A percentile compares a stretch with the other conserved stretches of the same genome.
phyloP scores from a whole-genome alignment of 2,797 vertebrate genomes.

The Myotis pilosus region DNA sequence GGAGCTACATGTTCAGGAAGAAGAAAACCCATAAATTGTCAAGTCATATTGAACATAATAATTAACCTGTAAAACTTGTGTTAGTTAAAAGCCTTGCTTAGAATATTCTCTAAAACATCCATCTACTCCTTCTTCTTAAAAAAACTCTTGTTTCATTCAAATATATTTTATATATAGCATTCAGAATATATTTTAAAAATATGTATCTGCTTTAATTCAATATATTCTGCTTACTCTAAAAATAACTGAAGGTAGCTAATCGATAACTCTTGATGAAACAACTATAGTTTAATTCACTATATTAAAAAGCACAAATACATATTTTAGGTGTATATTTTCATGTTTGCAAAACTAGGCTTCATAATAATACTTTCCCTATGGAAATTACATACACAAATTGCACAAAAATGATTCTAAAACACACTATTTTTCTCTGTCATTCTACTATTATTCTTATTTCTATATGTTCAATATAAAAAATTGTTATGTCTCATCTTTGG shows the following conservation, averaged over 20 bases:
- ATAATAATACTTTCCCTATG: not conserved
- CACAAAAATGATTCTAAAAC: not conserved
- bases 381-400: not conserved
- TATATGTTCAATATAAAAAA: not conserved
- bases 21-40: not conserved
- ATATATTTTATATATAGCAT: not conserved
- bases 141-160: not conserved
- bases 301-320: not conserved
- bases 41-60: not conserved
- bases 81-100: constrained; percentile 18
- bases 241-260: not conserved
- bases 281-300: not conserved
- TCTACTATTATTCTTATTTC: not conserved
- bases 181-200: not conserved
- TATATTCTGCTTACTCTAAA: constrained; percentile 2
- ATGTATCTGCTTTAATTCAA: not conserved
- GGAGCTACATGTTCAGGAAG: not conserved
- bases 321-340: not conserved
- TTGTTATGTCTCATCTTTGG: not conserved
- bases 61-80: constrained; percentile 12
- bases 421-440: not conserved
- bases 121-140: not conserved
- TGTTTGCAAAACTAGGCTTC: not conserved
- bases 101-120: not conserved
- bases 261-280: not conserved